phyloP scores from a whole-genome alignment of 2,888 invertebrate species.

The Amiota communis region DNA sequence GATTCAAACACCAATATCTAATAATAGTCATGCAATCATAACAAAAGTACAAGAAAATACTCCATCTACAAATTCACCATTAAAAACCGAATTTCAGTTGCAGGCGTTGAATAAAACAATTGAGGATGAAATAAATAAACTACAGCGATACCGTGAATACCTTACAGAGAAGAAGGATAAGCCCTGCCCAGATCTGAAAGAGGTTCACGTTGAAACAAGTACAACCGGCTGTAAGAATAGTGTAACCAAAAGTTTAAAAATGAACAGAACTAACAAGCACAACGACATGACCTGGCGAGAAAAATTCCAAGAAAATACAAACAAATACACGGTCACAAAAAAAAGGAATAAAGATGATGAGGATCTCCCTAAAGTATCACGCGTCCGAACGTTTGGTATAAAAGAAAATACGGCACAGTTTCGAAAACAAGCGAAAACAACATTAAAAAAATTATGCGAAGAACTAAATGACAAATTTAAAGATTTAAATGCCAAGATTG shows the following conservation, averaged over 20 bases:
- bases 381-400: not conserved
- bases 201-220: not conserved
- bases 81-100: not conserved
- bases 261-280: not conserved
- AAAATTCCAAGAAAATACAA: not conserved
- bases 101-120: conserved; percentile 7
- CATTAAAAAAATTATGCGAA: not conserved
- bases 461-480: not conserved
- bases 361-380: not conserved
- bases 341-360: not conserved
- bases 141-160: not conserved
- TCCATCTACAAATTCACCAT: too few species aligned
- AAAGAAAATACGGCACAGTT: not conserved
- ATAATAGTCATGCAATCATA: too few species aligned
- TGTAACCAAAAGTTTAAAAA: not conserved
- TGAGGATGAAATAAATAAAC: not conserved
- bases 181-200: too few species aligned
- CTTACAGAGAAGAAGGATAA: not conserved
- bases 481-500: not conserved
- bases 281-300: conserved; percentile 5
- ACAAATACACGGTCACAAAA: too few species aligned
- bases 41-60: too few species aligned
- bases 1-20: too few species aligned
- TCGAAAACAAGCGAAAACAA: not conserved
- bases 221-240: not conserved